Conservation (phyloP, 2,113 vertebrate genomes). For the Saccopteryx leptura region DNA sequence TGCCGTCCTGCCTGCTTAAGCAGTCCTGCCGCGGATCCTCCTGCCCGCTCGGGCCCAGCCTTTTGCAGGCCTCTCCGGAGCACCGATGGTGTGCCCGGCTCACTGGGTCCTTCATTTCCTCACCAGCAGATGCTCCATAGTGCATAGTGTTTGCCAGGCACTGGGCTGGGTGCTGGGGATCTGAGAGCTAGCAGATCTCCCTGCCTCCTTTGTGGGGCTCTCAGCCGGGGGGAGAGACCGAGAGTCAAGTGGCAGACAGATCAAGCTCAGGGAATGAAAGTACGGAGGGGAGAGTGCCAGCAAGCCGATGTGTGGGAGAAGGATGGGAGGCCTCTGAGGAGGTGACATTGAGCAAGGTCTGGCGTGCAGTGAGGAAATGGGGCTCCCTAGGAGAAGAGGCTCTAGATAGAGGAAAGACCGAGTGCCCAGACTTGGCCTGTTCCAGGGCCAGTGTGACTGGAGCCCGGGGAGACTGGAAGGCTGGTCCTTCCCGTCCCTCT, state of each 20-base stretch:
- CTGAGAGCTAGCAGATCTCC: background rate
- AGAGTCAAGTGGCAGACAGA: background rate
- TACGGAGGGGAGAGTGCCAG: too few relatives aligned
- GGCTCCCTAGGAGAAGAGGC: background rate
- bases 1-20: fast-evolving
- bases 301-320: background rate
- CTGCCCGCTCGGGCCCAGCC: background rate
- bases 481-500: background rate
- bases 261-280: too few relatives aligned
- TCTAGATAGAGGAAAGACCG: background rate
- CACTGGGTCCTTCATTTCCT: background rate
- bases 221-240: background rate
- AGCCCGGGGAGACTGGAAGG: too few relatives aligned
- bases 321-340: background rate
- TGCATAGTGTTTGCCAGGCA: background rate
- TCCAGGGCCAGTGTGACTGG: background rate
- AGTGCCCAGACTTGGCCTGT: too few relatives aligned
- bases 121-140: background rate
- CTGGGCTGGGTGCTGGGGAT: background rate
- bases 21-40: fast-evolving
- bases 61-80: background rate
- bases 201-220: background rate
- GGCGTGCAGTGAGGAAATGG: background rate
- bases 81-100: fast-evolving
- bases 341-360: background rate